Evolutionary conservation across 2,888 invertebrate genomes (phyloP), one percentile per base, ranked within the genome.

Genomic region (Stenichneumon culpator): DNA sequence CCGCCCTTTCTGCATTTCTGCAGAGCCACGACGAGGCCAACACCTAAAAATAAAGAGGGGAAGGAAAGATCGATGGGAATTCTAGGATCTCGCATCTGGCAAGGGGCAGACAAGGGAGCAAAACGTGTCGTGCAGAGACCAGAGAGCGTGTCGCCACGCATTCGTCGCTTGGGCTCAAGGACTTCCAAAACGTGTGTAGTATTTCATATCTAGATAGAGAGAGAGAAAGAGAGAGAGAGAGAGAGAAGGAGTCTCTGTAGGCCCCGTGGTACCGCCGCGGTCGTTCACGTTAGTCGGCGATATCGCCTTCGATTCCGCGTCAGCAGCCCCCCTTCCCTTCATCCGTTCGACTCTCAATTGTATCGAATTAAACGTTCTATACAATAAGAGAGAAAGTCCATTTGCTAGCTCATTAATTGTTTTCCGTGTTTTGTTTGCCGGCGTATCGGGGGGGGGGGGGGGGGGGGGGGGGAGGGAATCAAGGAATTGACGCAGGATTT

Each of bases 71-170:
- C 68, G 57, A 74, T 82, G 54, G 77, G 82, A 84, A 79, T 86
- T 86, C 78, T 81, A 80, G 80, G 79, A 84, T 84, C 84, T 79
- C 81, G 79, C 86, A 84, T 83, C 82, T 84, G 79, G 82, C 74
- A 32, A 60, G 54, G 52, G 67, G 36, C 44, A 67, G 52, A n/a
- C 36, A 52, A 50, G 68, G 25, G 63, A 69, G 25, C 44, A 63
- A 74, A 84, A 79, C 65, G 79, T 57, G 69, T 57, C 70, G 63
- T 39, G 22, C 69, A 63, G 28, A 39, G 22, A 39, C 47, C 57
- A 60, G 68, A 78, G 79, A 82, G 74, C 78, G 54, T 72, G 78
- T 80, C 69, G 50, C 74, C 75, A 28, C 78, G 79, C 79, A 65
- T 57, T 80, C 80, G 60, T 84, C 80, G 77, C 77, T 77, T 52